These are phyloP conservation scores for Petrocephalus microphthalmus DNA, from an alignment of 2,113 vertebrate genomes.

Conservation along the genomic window DNA sequence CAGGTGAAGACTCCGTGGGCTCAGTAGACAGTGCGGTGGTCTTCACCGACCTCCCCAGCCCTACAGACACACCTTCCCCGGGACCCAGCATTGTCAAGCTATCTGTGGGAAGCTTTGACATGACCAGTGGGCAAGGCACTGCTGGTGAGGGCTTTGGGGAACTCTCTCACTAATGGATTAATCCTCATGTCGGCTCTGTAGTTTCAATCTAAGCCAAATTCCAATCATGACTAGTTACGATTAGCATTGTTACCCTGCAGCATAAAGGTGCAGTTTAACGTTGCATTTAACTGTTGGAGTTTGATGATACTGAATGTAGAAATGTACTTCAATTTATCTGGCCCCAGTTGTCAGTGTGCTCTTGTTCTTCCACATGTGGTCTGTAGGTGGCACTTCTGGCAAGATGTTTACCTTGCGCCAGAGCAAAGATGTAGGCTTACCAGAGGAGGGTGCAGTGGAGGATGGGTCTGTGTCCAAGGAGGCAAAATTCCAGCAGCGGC, in stretches of 20 bases:
- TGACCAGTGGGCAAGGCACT: conserved; percentile 55
- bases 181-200: background rate
- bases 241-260: background rate
- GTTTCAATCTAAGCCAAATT: background rate
- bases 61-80: conserved; percentile 47
- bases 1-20: conserved; percentile 46
- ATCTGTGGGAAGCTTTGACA: conserved; percentile 73
- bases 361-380: background rate
- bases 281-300: background rate
- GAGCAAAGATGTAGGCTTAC: conserved; percentile 57
- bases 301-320: background rate
- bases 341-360: background rate
- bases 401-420: conserved; percentile 63
- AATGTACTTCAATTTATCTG: background rate
- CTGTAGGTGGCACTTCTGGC: conserved; percentile 56
- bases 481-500: conserved; percentile 64
- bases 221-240: background rate
- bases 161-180: background rate
- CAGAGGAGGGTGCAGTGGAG: conserved; percentile 49
- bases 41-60: conserved; percentile 50
- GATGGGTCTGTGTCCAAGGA: conserved; percentile 37
- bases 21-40: conserved; percentile 56
- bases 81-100: conserved; percentile 84
- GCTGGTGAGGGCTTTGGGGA: conserved; percentile 59
- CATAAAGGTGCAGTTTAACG: background rate